Percentiles rank a stretch among this genome's conserved stretches.
Conservation (phyloP, 2,888 invertebrate genomes). For the Pediacus dermestoides region DNA sequence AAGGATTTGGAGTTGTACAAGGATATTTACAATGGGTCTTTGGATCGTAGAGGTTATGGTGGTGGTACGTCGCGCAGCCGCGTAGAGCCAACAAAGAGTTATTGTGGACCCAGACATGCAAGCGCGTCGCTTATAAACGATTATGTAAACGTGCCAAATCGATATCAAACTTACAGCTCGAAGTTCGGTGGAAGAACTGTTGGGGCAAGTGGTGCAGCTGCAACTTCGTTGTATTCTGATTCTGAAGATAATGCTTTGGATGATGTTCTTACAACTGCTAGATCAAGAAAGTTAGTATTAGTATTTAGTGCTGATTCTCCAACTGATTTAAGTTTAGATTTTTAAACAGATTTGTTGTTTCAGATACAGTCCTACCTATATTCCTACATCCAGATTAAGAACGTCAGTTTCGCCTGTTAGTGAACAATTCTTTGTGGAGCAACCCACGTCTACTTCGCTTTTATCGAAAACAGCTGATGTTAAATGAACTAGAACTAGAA, state of each 20-base stretch:
- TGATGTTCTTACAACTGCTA: constrained; percentile 43
- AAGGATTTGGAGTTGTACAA: constrained; percentile 41
- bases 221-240: constrained; percentile 42
- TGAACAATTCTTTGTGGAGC: constrained; percentile 33
- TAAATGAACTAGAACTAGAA: constrained; percentile 1
- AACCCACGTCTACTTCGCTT: constrained; percentile 13
- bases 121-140: constrained; percentile 43
- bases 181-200: constrained; percentile 35
- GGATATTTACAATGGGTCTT: constrained; percentile 36
- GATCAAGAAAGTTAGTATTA: constrained; percentile 41
- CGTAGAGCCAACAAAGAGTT: constrained; percentile 15
- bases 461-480: too few species aligned
- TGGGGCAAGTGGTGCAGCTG: constrained; percentile 10
- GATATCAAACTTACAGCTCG: constrained; percentile 46
- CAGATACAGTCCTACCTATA: constrained; percentile 41
- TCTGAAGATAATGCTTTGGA: constrained; percentile 42
- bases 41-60: constrained; percentile 38
- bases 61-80: constrained; percentile 28
- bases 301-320: neutral
- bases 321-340: neutral
- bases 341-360: constrained; percentile 15
- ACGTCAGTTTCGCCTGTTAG: constrained; percentile 38
- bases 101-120: constrained; percentile 38
- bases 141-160: constrained; percentile 45
- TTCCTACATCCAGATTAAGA: constrained; percentile 37